A percentile compares a stretch with the other conserved stretches of the same genome.
Evolutionary conservation across 1,140 invertebrate species (phyloP).

Genomic region (Saccostrea cuccullata): DNA sequence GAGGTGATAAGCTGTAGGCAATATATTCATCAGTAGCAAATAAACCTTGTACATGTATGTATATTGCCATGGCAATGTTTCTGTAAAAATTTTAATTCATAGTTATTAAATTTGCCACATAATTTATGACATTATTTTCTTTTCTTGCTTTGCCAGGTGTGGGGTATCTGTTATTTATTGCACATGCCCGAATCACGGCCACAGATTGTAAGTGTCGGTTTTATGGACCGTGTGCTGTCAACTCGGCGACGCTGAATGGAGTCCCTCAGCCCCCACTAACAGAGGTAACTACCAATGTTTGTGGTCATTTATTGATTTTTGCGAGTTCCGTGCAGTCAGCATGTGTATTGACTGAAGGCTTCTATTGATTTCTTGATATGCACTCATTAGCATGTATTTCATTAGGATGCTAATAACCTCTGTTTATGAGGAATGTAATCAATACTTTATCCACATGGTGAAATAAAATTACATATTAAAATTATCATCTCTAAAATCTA

Average conservation of each 20-base stretch:
- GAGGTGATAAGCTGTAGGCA: too few species aligned
- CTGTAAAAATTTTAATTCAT: too few species aligned
- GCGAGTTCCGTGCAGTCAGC: not conserved
- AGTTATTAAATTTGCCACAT: too few species aligned
- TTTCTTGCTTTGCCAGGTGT: conserved; percentile 59
- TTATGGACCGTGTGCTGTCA: conserved; percentile 70
- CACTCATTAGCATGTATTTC: conserved; percentile 1
- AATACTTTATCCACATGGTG: not conserved
- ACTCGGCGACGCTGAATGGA: conserved; percentile 65
- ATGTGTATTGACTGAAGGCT: not conserved
- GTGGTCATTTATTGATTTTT: conserved; percentile 15
- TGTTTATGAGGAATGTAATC: not conserved
- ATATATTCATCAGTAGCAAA: too few species aligned
- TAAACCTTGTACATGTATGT: too few species aligned
- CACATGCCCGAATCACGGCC: conserved; percentile 66
- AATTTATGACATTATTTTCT: too few species aligned
- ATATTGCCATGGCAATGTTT: too few species aligned
- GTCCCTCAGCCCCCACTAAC: conserved; percentile 67
- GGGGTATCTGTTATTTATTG: conserved; percentile 68
- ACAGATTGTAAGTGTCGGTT: conserved; percentile 67
- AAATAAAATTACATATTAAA: not conserved
- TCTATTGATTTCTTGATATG: conserved; percentile 9
- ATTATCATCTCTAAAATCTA: not conserved
- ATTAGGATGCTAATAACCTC: not conserved
- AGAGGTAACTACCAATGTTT: conserved; percentile 57